A percentile compares a stretch with the other conserved stretches of the same genome.
Conservation (phyloP, 2,888 invertebrate species). For the Beris morrisii region DNA sequence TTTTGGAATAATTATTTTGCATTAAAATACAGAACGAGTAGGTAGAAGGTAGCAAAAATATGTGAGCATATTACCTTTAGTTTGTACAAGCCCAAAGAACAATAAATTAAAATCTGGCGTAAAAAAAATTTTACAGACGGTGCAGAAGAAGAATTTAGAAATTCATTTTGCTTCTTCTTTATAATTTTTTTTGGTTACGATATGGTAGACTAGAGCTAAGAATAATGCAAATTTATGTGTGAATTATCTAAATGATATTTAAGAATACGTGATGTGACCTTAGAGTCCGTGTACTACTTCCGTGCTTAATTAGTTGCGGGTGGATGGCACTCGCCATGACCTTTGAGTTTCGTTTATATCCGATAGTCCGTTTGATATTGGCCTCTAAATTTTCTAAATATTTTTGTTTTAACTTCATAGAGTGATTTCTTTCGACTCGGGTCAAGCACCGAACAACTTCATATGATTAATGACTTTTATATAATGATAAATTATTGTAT, state of each 20-base stretch:
- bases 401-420: conserved; percentile 3
- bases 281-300: conserved; percentile 22
- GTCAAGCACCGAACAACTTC: neutral
- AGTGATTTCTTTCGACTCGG: neutral
- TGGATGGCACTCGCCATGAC: conserved; percentile 19
- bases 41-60: no score
- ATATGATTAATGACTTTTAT: conserved; percentile 16
- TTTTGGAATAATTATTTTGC: no score
- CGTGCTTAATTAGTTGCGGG: conserved; percentile 30
- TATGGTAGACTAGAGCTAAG: neutral
- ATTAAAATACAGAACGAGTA: no score
- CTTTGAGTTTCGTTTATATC: conserved; percentile 8
- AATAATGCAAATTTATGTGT: conserved; percentile 20
- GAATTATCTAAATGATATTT: conserved; percentile 6
- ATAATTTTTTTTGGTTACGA: no score
- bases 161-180: no score
- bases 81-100: no score
- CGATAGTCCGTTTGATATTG: neutral
- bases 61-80: no score
- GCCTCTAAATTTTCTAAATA: conserved; percentile 10
- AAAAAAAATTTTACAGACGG: no score
- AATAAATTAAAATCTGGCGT: no score
- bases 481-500: conserved; percentile 15
- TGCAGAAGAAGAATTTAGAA: no score
- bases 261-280: conserved; percentile 18